Evolutionary conservation across 2,888 invertebrate species (phyloP).

Genomic region (Agrochola lychnidis): DNA sequence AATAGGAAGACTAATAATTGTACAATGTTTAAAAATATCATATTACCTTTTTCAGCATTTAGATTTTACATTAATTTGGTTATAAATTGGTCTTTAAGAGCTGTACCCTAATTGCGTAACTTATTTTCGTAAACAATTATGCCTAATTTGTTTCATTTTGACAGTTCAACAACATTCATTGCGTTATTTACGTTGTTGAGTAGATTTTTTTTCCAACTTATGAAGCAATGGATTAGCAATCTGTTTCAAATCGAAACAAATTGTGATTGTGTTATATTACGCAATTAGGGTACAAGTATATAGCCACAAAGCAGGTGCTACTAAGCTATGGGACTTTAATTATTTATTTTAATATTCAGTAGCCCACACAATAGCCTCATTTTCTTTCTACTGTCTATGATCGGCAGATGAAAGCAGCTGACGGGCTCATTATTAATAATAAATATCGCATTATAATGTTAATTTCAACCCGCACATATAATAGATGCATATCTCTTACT

Average conservation of each 20-base stretch:
- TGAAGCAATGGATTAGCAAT: too few species aligned
- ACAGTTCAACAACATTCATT: too few species aligned
- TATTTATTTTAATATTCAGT: conserved; percentile 28
- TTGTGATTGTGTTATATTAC: too few species aligned
- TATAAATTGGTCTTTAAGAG: background rate
- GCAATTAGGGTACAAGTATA: background rate
- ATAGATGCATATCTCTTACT: conserved; percentile 39
- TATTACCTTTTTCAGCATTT: background rate
- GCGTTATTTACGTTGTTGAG: too few species aligned
- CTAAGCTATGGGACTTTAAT: background rate
- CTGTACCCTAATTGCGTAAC: too few species aligned
- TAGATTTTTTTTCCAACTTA: too few species aligned
- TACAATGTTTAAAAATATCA: background rate
- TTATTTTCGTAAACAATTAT: too few species aligned
- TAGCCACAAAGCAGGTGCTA: conserved; percentile 19
- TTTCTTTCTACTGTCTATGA: conserved; percentile 23
- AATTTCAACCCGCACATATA: conserved; percentile 30
- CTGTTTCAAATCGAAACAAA: too few species aligned
- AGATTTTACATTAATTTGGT: conserved; percentile 1
- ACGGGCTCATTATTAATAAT: conserved; percentile 38
- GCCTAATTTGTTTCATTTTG: too few species aligned
- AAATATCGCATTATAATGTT: conserved; percentile 47
- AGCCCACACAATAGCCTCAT: conserved; percentile 26
- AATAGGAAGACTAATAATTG: background rate
- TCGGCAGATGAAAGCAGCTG: conserved; percentile 38